phyloP scores from a whole-genome alignment of 2,888 invertebrate genomes.

The Ochropleura plecta region DNA sequence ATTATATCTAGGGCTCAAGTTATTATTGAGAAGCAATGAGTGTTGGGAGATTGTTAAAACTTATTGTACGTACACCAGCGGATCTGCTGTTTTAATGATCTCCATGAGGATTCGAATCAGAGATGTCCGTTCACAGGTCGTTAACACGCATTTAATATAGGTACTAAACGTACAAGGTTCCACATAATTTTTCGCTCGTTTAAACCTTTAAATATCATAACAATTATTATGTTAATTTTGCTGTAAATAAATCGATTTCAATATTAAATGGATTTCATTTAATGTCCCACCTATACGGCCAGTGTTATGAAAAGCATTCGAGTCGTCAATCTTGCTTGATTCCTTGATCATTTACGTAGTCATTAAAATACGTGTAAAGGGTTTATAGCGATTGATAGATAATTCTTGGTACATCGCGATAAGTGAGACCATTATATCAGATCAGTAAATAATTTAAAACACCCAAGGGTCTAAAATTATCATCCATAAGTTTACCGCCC shows the following conservation, averaged over 20 bases:
- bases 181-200: constrained; percentile 32
- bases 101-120: constrained; percentile 23
- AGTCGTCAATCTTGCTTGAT: constrained; percentile 14
- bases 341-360: constrained; percentile 27
- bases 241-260: constrained; percentile 31
- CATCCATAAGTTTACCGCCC: constrained; percentile 63
- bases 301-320: constrained; percentile 22
- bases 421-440: constrained; percentile 35
- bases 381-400: constrained; percentile 38
- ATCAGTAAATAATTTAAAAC: constrained; percentile 69
- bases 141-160: constrained; percentile 46
- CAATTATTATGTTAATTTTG: constrained; percentile 48
- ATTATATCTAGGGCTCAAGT: constrained; percentile 24
- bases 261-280: constrained; percentile 33
- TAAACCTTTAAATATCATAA: constrained; percentile 33
- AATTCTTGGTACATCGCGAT: constrained; percentile 5
- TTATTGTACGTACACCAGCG: constrained; percentile 3
- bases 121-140: constrained; percentile 27
- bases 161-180: constrained; percentile 24
- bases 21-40: constrained; percentile 12
- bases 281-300: constrained; percentile 22
- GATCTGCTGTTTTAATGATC: constrained; percentile 33
- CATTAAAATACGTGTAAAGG: constrained; percentile 31
- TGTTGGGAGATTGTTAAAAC: constrained; percentile 26
- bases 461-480: constrained; percentile 61